Evolutionary conservation across 2,113 vertebrate species (phyloP).

Genomic region (Ammodytes dubius): DNA sequence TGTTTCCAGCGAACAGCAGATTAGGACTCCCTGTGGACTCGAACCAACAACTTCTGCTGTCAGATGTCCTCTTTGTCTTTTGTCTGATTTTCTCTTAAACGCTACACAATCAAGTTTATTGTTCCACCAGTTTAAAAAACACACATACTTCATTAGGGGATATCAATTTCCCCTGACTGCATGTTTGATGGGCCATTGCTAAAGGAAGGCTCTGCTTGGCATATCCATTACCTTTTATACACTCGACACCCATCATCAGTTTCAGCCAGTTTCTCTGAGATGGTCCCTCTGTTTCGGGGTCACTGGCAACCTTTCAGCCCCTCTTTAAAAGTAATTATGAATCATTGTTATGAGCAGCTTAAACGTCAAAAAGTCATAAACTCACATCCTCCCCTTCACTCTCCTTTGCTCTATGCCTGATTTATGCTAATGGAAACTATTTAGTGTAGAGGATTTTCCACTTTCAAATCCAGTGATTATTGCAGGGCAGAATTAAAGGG

Average conservation of each 20-base stretch:
- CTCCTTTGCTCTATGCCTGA: constrained; percentile 30
- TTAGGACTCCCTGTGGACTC: constrained; percentile 33
- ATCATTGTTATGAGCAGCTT: constrained; percentile 22
- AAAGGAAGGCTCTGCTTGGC: not conserved
- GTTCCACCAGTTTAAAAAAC: constrained; percentile 6
- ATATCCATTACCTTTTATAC: not conserved
- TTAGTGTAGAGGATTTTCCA: constrained; percentile 23
- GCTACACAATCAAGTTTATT: not conserved
- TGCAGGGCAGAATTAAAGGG: constrained; percentile 4
- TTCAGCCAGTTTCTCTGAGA: constrained; percentile 8
- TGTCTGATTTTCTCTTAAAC: constrained; percentile 4
- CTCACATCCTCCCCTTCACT: constrained; percentile 36
- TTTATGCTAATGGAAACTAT: constrained; percentile 35
- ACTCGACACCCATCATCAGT: not conserved
- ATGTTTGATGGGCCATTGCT: constrained; percentile 6
- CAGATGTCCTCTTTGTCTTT: constrained; percentile 39
- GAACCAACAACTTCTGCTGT: constrained; percentile 10
- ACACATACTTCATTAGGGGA: constrained; percentile 16
- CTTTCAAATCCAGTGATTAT: constrained; percentile 40
- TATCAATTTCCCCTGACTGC: constrained; percentile 1
- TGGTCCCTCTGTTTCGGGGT: constrained; percentile 25
- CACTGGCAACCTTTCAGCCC: constrained; percentile 24
- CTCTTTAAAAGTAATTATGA: constrained; percentile 43
- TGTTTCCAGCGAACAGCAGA: constrained; percentile 45
- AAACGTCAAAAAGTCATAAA: constrained; percentile 35